A percentile compares a stretch with the other conserved stretches of the same genome.
Evolutionary conservation across 2,797 vertebrate species (phyloP).

Genomic region (Fringilla coelebs): DNA sequence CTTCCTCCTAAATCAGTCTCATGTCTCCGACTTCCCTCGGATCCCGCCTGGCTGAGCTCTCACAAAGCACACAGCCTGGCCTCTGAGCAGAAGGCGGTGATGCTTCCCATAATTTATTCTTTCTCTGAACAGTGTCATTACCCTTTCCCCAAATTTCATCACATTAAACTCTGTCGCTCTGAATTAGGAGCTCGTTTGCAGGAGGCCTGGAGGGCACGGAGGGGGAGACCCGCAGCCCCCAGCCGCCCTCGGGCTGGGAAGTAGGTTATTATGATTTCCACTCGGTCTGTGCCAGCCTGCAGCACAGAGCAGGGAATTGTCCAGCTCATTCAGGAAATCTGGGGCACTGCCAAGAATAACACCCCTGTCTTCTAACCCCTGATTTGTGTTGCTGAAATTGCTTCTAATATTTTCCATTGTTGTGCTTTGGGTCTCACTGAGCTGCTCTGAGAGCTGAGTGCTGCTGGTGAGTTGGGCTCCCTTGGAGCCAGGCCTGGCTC

Average conservation of each 20-base stretch:
- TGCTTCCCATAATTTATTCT: neutral
- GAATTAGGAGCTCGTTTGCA: constrained; percentile 10
- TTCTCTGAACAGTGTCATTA: neutral
- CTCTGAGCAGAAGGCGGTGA: neutral
- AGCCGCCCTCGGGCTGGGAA: neutral
- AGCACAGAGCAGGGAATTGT: constrained; percentile 50
- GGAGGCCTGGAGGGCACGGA: neutral
- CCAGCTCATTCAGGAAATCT: constrained; percentile 21
- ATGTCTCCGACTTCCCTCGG: neutral
- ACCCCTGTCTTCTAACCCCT: constrained; percentile 28
- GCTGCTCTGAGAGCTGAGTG: neutral
- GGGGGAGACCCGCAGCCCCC: neutral
- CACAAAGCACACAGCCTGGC: neutral
- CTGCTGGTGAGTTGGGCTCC: neutral
- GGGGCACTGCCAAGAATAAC: constrained; percentile 42
- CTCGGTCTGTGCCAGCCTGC: neutral
- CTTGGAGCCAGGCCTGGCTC: neutral
- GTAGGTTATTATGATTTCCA: constrained; percentile 23
- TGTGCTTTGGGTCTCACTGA: neutral
- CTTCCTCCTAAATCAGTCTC: neutral
- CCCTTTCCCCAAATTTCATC: neutral
- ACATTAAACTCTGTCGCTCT: neutral
- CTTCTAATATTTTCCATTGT: constrained; percentile 45
- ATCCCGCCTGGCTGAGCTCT: neutral
- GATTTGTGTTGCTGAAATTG: constrained; percentile 1